Evolutionary conservation across 53 echinoderm and acorn worm species (phyloP), one percentile per base, ranked within the genome.

Genomic region (Hippasteria phrygiana): DNA sequence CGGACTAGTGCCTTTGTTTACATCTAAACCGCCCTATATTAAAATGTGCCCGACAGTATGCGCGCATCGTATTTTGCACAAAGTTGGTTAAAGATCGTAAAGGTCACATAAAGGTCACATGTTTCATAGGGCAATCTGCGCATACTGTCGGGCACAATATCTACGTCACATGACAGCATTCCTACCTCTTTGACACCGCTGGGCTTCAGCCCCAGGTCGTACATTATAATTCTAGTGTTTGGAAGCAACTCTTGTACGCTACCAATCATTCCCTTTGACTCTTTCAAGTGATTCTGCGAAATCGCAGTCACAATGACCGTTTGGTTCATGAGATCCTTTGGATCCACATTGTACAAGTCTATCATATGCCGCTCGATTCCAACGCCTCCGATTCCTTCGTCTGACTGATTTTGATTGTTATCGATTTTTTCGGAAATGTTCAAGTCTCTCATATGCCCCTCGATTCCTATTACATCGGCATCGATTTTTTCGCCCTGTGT

Each of bases 271-370:
- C 50, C 84, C 47, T 69, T 70, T 17, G 84, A 8, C n/a, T 84
- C 84, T 33, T 33, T 47, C n/a, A 84, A n/a, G 6, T 84, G 84
- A 46, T 84, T 84, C 54, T 84, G 45, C 3, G 71, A 84, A 20
- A 71, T 46, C 12, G 35, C 71, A 17, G 84, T 84, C 35, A 69
- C 48, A 13, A 83, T 65, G 33, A 83, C 83, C 24, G 71, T 70
- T n/a, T 18, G 45, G 34, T 84, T 26, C 24, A 69, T 38, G 20
- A 84, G 62, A 14, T 50, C 84, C 40, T 17, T 9, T 18, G 80
- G 62, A 12, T 50, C 62, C 39, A 34, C 18, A 20, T 24, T 50
- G 80, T 11, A 5, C 42, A 80, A 35, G 28, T 43, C 42, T 41
- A 20, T 66, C 24, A 22, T 5, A 26, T 18, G 26, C 59, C 20